phyloP scores from a whole-genome alignment of 2,888 invertebrate genomes.

The Diarsia brunnea region DNA sequence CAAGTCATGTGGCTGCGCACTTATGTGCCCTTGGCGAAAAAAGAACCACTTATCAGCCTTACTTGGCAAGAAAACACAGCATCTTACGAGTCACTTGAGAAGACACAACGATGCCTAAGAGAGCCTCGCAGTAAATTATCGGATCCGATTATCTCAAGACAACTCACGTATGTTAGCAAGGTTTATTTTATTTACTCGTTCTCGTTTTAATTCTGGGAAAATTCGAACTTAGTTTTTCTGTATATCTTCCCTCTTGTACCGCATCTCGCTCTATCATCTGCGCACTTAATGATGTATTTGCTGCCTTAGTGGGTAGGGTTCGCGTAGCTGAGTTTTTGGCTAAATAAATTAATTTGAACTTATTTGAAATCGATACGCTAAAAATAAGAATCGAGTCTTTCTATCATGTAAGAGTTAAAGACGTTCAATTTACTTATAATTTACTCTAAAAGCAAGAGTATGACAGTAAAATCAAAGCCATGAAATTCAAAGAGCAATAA shows the following conservation, averaged over 20 bases:
- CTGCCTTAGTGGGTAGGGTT: no score
- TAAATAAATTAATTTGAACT: no score
- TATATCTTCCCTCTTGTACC: not conserved
- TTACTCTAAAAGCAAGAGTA: not conserved
- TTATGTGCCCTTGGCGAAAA: not conserved
- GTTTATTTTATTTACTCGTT: slow-evolving; percentile 36
- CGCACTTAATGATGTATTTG: no score
- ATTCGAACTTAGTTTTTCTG: not conserved
- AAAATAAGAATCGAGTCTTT: not conserved
- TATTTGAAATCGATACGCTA: no score
- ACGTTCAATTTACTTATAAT: not conserved
- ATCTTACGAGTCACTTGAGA: slow-evolving; percentile 27
- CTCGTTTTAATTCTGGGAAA: slow-evolving; percentile 21
- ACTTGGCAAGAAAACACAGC: slow-evolving; percentile 21
- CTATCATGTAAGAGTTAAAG: not conserved
- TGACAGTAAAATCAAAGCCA: not conserved
- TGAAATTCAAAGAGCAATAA: not conserved
- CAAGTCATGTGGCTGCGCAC: not conserved
- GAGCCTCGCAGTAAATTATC: slow-evolving; percentile 29
- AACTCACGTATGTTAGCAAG: slow-evolving; percentile 13
- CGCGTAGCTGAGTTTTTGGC: no score
- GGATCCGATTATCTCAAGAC: slow-evolving; percentile 40
- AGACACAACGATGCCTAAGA: slow-evolving; percentile 15
- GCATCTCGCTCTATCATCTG: no score
- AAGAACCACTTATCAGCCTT: not conserved